Conservation (phyloP, 2,888 invertebrate genomes). For the Phania funesta region DNA sequence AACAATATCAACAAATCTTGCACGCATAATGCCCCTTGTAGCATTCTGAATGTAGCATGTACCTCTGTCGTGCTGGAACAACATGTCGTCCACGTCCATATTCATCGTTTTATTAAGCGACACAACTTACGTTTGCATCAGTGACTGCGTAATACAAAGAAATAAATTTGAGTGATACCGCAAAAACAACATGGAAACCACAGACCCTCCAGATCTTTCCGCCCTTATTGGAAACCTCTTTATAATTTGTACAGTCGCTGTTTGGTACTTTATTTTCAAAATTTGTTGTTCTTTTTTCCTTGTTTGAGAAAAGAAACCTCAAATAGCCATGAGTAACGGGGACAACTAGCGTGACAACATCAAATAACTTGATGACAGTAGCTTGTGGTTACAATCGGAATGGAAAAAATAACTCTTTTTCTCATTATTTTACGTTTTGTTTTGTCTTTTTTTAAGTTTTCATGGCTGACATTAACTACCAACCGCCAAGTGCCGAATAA, state of each 20-base stretch:
- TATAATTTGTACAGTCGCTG: slow-evolving; percentile 57
- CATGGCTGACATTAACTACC: slow-evolving; percentile 59
- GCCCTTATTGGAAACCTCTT: too few relatives aligned
- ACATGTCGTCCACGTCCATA: too few relatives aligned
- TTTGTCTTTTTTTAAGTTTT: slow-evolving; percentile 13
- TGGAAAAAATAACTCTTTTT: slow-evolving; percentile 39
- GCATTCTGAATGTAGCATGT: too few relatives aligned
- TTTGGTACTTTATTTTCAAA: slow-evolving; percentile 14
- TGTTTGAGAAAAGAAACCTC: slow-evolving; percentile 41
- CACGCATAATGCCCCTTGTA: too few relatives aligned
- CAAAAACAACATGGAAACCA: too few relatives aligned
- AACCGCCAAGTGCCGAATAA: slow-evolving; percentile 57
- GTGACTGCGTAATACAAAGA: too few relatives aligned
- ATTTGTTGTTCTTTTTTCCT: slow-evolving; percentile 18
- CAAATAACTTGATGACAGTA: slow-evolving; percentile 65
- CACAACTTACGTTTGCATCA: too few relatives aligned
- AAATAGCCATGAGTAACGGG: slow-evolving; percentile 64
- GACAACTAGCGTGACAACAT: slow-evolving; percentile 67
- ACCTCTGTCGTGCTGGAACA: too few relatives aligned
- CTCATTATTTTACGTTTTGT: not conserved
- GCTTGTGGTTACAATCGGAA: slow-evolving; percentile 56
- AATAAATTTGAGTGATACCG: too few relatives aligned
- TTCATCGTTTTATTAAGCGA: too few relatives aligned
- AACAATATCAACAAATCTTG: too few relatives aligned
- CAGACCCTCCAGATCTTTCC: too few relatives aligned